Percentiles rank a stretch among this genome's conserved stretches.
phyloP scores from a whole-genome alignment of 2,888 invertebrate genomes.

The Crioceris asparagi region DNA sequence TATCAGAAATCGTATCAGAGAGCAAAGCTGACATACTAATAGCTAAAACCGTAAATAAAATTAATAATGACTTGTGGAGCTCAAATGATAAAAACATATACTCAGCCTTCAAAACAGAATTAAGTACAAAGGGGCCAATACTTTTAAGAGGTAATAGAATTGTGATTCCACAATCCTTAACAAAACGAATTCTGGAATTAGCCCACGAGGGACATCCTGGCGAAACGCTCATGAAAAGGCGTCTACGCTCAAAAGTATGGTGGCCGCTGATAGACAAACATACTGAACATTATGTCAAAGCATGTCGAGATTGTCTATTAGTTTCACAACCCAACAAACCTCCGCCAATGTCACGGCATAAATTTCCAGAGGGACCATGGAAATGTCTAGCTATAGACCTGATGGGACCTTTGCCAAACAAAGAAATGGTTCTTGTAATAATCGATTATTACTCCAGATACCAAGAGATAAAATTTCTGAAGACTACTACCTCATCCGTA shows the following conservation, averaged over 20 bases:
- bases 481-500: conserved; percentile 8
- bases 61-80: conserved; percentile 12
- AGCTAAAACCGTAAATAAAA: conserved; percentile 8
- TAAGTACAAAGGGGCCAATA: conserved; percentile 16
- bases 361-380: conserved; percentile 17
- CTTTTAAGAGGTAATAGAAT: conserved; percentile 17
- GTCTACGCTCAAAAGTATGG: conserved; percentile 19
- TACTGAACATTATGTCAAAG: conserved; percentile 12
- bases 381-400: conserved; percentile 20
- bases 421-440: conserved; percentile 13
- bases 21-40: conserved; percentile 8
- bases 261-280: conserved; percentile 17
- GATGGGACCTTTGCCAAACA: conserved; percentile 18
- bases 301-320: conserved; percentile 15
- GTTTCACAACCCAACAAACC: conserved; percentile 11
- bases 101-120: conserved; percentile 14
- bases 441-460: conserved; percentile 5
- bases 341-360: conserved; percentile 15
- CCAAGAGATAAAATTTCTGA: conserved; percentile 9
- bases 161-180: conserved; percentile 15
- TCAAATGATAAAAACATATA: conserved; percentile 13
- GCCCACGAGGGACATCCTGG: conserved; percentile 21
- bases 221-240: conserved; percentile 17
- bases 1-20: conserved; percentile 9
- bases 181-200: conserved; percentile 9